Evolutionary conservation across 2,113 vertebrate genomes (phyloP), one percentile per base, ranked within the genome.

Genomic region (Steatornis caripensis): DNA sequence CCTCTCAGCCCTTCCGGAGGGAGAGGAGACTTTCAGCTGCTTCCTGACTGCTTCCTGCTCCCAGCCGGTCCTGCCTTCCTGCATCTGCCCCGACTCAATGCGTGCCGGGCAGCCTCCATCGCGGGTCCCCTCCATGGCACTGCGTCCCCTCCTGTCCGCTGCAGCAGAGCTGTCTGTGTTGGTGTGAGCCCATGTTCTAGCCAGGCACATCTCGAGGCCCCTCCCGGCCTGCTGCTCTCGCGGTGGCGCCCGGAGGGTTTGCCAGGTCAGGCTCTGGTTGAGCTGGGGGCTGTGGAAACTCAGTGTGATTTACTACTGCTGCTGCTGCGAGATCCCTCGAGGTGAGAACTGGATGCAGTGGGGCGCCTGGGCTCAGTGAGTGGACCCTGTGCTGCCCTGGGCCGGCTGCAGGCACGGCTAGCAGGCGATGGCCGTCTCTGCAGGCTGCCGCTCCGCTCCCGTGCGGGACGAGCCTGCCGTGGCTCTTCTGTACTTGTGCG

Each of bases 401-500:
- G 19, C 41, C 41, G 37, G 45, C 69, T 2, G 39, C n/a, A 14
- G 62, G 62, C 61, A 15, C 51, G 24, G 68, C 29, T 5, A 21
- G 13, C 13, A 14, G 27, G 45, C 71, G 29, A 51, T 1, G 8
- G 20, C 64, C 3, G 4, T 16, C 27, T 46, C 45, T 18, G 16
- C 72, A n/a, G n/a, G n/a, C n/a, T n/a, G n/a, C n/a, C n/a, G n/a
- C 36, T 36, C 32, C 0, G 2, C 51, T 48, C 53, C 72, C 27
- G 5, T 1, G 2, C 3, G 2, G 39, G 29, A 4, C 0, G 4
- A 60, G 14, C 27, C n/a, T 23, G 21, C 41, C 0, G 4, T 18
- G 32, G 18, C 4, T 30, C 32, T 30, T 16, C 41, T 5, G 19
- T n/a, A n/a, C n/a, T n/a, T n/a, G 10, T 29, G 43, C 2, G 1